These are phyloP conservation scores for Drosophila paulistorum DNA, from an alignment of 1,140 invertebrate species.

Conservation along the genomic window DNA sequence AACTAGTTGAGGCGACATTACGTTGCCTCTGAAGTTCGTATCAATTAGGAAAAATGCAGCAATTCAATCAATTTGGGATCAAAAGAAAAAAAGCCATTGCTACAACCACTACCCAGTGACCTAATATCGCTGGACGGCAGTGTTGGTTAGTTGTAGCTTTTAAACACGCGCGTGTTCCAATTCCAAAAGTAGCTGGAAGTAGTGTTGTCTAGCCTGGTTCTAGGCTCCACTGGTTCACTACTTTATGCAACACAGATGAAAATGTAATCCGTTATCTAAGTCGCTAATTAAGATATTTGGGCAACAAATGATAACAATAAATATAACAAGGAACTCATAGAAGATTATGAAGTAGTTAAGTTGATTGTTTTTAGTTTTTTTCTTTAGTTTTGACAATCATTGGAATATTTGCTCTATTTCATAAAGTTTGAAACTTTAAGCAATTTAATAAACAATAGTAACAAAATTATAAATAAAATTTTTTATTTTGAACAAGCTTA, in stretches of 20 bases:
- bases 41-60: slow-evolving; percentile 73
- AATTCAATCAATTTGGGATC: slow-evolving; percentile 64
- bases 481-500: not conserved
- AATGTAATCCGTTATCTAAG: no score
- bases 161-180: slow-evolving; percentile 62
- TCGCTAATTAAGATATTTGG: no score
- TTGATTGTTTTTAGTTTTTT: no score
- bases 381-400: no score
- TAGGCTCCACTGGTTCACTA: slow-evolving; percentile 10
- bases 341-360: no score
- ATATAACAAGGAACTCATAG: no score
- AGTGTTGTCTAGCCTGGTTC: not conserved
- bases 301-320: no score
- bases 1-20: slow-evolving; percentile 51
- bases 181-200: slow-evolving; percentile 39
- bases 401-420: no score
- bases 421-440: no score
- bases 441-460: no score
- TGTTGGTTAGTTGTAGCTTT: slow-evolving; percentile 40
- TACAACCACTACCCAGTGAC: not conserved
- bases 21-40: slow-evolving; percentile 74
- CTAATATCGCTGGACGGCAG: slow-evolving; percentile 44
- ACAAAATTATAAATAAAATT: not conserved
- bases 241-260: no score
- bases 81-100: not conserved